Conservation (phyloP, 2,113 vertebrate genomes). For the Heptranchias perlo region DNA sequence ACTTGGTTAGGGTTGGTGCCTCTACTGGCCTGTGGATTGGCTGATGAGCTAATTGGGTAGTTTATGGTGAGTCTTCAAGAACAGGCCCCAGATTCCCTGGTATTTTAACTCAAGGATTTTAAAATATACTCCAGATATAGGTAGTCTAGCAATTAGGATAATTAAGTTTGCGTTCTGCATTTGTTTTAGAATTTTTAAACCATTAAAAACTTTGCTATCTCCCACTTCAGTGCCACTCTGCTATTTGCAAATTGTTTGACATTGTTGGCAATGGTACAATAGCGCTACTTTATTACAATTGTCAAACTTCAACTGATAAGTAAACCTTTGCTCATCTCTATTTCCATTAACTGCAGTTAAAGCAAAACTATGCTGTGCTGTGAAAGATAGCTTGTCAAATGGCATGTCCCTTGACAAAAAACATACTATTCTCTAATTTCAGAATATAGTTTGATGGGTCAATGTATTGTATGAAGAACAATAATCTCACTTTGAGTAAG, state of each 20-base stretch:
- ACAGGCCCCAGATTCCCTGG: neutral
- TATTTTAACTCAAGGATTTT: neutral
- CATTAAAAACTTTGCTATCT: neutral
- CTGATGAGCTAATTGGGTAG: neutral
- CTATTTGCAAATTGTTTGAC: neutral
- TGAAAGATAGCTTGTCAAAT: constrained; percentile 1
- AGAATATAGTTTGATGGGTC: neutral
- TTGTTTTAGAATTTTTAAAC: neutral
- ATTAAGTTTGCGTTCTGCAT: neutral
- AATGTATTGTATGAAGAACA: neutral
- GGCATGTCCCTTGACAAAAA: neutral
- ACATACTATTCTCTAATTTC: neutral
- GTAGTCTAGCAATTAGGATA: neutral
- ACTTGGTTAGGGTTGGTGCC: neutral
- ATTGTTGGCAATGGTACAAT: neutral
- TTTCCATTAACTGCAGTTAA: neutral
- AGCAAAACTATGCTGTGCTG: too few relatives aligned
- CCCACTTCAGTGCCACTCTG: neutral
- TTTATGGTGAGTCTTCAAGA: neutral
- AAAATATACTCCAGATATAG: neutral
- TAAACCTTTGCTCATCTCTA: constrained; percentile 17
- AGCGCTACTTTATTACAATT: neutral
- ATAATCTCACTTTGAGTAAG: neutral
- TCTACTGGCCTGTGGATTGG: neutral
- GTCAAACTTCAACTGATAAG: neutral